Evolutionary conservation across 2,888 invertebrate species (phyloP), one percentile per base, ranked within the genome.

Genomic region (Andrena trimmerana): DNA sequence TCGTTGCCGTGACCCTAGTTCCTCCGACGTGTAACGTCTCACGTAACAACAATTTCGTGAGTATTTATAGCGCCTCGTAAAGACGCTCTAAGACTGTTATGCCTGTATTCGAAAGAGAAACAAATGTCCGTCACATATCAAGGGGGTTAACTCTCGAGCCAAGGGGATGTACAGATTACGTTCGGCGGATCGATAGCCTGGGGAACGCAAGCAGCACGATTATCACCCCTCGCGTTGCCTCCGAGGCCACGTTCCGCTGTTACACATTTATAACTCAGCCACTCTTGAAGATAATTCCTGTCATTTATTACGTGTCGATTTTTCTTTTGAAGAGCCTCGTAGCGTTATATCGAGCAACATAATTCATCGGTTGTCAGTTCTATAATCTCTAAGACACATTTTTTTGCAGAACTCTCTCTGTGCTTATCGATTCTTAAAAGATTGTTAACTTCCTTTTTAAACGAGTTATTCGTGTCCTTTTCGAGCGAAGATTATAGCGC

Each of bases 51-150:
- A 86, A 90, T 91, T 90, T 88, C 81, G 81, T 80, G 81, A 78
- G 82, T 90, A 90, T 91, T 90, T 88, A 90, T 90, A 86, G 88
- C 81, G 68, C 71, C 84, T 88, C 89, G 86, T 88, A 86, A 88
- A 89, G 87, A 86, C 81, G 89, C 80, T 70, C 78, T 63, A 78
- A 81, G 86, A 83, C 87, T 87, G 90, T 90, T 90, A 90, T 90
- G 86, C 86, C 77, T 84, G 88, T 87, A 90, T 92, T 91, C 88
- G 88, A 81, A 90, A 89, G 89, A 90, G 91, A 93, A 91, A 93
- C 91, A 92, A 92, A 92, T 93, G 93, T 87, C 89, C 88, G 89
- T 93, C 92, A 93, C 93, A 93, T 92, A 93, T 92, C 92, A 92
- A 88, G 87, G 87, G 89, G 87, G 89, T 89, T 90, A 91, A 88